Evolutionary conservation across 2,888 invertebrate species (phyloP).

Genomic region (Melipona beecheii): DNA sequence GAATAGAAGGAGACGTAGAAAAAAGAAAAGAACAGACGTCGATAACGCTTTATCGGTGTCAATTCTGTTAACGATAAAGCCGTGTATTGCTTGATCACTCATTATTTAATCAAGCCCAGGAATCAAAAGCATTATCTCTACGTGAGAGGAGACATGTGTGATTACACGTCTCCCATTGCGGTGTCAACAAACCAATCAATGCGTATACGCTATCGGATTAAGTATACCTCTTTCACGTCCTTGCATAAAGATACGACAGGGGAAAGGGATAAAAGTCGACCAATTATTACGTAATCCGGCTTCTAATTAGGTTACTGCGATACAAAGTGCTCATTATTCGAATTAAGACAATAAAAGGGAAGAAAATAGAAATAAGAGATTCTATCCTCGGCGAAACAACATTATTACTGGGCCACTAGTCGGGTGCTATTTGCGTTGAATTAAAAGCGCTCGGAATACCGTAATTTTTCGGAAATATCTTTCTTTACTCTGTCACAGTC

Average conservation of each 20-base stretch:
- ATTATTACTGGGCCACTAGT: neutral
- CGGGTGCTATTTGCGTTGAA: neutral
- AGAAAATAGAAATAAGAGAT: neutral
- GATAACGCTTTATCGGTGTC: slow-evolving; percentile 43
- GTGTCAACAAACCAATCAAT: neutral
- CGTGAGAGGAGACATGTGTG: slow-evolving; percentile 57
- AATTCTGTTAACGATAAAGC: slow-evolving; percentile 28
- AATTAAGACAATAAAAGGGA: too few relatives aligned
- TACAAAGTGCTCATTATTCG: neutral
- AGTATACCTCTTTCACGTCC: neutral
- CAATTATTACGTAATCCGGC: neutral
- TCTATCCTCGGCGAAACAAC: neutral
- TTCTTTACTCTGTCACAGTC: too few relatives aligned
- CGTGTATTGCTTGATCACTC: neutral
- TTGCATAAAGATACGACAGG: neutral
- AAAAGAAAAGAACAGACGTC: neutral
- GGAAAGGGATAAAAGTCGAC: neutral
- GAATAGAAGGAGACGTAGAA: neutral
- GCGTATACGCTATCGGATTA: slow-evolving; percentile 10
- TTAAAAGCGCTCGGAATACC: neutral
- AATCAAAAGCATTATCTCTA: slow-evolving; percentile 60
- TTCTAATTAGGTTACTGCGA: slow-evolving; percentile 7
- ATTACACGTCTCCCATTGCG: neutral
- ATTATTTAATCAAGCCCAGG: slow-evolving; percentile 11
- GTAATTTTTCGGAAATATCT: neutral